Conservation (phyloP, 2,113 vertebrate genomes). For the Aegotheles bennettii region DNA sequence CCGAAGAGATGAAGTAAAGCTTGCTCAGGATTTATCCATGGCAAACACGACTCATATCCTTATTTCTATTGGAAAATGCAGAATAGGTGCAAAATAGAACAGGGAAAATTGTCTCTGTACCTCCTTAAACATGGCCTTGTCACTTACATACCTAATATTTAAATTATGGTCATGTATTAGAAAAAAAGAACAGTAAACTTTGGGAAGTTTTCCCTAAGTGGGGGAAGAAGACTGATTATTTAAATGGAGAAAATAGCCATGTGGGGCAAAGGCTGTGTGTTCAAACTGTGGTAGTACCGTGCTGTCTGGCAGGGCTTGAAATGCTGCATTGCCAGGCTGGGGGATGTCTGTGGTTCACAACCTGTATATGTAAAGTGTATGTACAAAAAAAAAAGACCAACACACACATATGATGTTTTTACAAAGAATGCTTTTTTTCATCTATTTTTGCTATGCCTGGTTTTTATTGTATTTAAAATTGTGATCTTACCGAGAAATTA, state of each 20-base stretch:
- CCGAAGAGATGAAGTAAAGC: background rate
- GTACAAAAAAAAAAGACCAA: background rate
- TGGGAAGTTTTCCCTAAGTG: background rate
- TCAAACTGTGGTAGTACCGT: background rate
- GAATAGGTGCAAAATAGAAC: background rate
- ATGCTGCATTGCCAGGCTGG: background rate
- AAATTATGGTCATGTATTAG: accelerated
- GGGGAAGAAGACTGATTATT: background rate
- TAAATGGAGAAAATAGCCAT: background rate
- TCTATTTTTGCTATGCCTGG: slow-evolving; percentile 32
- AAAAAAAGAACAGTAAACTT: background rate
- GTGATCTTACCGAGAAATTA: background rate
- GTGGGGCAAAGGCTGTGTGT: background rate
- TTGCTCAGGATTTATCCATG: background rate
- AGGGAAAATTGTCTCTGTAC: too few relatives aligned
- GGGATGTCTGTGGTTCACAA: background rate
- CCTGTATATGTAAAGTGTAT: background rate
- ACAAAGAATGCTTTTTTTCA: background rate
- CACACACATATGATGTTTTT: background rate
- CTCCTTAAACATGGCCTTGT: background rate
- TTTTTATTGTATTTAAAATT: slow-evolving; percentile 47
- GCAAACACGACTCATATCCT: background rate
- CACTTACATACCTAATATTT: accelerated
- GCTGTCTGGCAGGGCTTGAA: background rate
- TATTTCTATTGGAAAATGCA: background rate